These are phyloP conservation scores for Virgularia gustaviana DNA, from an alignment of 92 coral and sea anemone species.

Conservation along the genomic window DNA sequence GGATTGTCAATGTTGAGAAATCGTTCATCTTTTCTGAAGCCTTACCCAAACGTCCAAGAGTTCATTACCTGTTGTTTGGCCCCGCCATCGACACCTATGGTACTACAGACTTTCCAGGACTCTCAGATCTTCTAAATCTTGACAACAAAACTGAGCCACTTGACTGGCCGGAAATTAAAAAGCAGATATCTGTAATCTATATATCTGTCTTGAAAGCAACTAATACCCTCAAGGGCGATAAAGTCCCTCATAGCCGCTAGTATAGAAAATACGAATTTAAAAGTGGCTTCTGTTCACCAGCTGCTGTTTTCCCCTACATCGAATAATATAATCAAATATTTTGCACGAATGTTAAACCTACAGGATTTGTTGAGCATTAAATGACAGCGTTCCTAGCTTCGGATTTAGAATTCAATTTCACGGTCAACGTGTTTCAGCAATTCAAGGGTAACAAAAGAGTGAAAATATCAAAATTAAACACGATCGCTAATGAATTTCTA, in stretches of 20 bases:
- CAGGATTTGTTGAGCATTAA: too few species aligned
- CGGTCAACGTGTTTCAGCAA: too few species aligned
- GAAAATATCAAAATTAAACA: too few species aligned
- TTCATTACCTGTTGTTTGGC: slow-evolving; percentile 81
- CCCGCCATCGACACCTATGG: slow-evolving; percentile 73
- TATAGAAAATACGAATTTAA: not conserved
- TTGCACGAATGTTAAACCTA: too few species aligned
- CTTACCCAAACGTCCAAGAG: slow-evolving; percentile 62
- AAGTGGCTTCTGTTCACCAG: too few species aligned
- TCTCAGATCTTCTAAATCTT: slow-evolving; percentile 67
- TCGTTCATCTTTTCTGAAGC: slow-evolving; percentile 77
- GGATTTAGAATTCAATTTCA: too few species aligned
- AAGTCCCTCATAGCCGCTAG: not conserved
- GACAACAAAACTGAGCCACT: slow-evolving; percentile 52
- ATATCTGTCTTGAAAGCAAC: slow-evolving; percentile 65
- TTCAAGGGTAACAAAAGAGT: too few species aligned
- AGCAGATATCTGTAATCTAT: slow-evolving; percentile 66
- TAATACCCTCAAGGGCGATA: slow-evolving; percentile 22
- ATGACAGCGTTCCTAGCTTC: too few species aligned
- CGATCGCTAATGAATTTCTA: too few species aligned
- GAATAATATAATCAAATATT: too few species aligned
- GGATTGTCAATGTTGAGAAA: slow-evolving; percentile 81
- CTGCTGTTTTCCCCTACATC: too few species aligned
- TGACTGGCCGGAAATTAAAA: slow-evolving; percentile 63
- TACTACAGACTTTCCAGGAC: slow-evolving; percentile 76